Conservation (phyloP, 2,113 vertebrate genomes). For the Myotis davidii region DNA sequence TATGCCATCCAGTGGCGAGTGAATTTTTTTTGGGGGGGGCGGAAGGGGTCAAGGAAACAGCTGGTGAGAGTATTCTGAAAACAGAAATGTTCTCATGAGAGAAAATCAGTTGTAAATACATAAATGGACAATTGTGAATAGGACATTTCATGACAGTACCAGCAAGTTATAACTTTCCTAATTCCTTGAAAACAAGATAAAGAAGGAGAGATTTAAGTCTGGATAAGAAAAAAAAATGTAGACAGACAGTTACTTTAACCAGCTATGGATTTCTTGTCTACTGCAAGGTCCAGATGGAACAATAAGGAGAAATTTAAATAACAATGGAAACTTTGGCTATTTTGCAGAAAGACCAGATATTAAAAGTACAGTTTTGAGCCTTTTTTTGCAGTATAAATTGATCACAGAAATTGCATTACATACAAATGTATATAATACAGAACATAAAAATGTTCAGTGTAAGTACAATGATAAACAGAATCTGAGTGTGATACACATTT, state of each 20-base stretch:
- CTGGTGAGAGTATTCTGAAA: not conserved
- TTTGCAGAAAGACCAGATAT: not conserved
- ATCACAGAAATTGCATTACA: not conserved
- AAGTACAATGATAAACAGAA: conserved; percentile 6
- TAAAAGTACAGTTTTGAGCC: not conserved
- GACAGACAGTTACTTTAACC: not conserved
- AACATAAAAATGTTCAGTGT: not conserved
- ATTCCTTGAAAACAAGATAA: not conserved
- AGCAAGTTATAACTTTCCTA: not conserved
- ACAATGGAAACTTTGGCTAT: not conserved
- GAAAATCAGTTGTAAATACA: not conserved
- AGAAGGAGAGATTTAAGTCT: not conserved
- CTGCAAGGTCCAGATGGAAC: not conserved
- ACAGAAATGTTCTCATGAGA: not conserved
- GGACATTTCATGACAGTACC: not conserved
- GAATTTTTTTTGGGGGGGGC: not conserved
- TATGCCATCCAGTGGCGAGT: not conserved
- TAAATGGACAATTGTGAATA: not conserved
- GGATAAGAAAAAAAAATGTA: not conserved
- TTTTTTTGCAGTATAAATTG: not conserved
- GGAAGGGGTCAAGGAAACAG: not conserved
- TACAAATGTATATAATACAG: not conserved
- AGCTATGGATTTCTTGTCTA: not conserved
- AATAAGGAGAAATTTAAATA: not conserved
- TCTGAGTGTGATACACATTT: conserved; percentile 21